Evolutionary conservation across 92 coral and sea anemone species (phyloP), one percentile per base, ranked within the genome.

Genomic region (Nematostella vectensis): DNA sequence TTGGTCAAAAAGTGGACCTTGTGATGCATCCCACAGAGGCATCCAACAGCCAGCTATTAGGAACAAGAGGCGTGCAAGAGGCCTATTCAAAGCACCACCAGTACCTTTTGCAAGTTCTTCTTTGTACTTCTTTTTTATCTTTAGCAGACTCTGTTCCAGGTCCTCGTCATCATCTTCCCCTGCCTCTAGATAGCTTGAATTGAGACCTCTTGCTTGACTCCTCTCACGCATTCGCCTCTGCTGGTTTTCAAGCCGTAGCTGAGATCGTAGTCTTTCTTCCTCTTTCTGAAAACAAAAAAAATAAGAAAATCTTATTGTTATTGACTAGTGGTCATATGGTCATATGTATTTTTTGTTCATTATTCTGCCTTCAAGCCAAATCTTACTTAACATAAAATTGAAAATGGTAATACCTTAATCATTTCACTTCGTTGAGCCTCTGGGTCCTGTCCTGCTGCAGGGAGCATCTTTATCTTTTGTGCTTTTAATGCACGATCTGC

Each of bases 401-500:
- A n/a, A n/a, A n/a, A n/a, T 33, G 15, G 15, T 33, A 22, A 6
- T 53, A 78, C 98, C 88, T 91, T 91, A 3, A 91, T 91, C 51
- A 91, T 85, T 51, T 91, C 98, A 36, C 65, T 58, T 57, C 94
- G 64, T 76, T 85, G 83, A 11, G 98, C 88, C 42, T 91, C 98
- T 3, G 98, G 98, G 48, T 91, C 98, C 57, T 74, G 85, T 0
- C 98, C 98, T 15, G 86, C 95, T 0, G 94, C 88, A 17, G 95
- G 95, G 1, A 91, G 63, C 27, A 91, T 75, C 33, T 85, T 74
- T 37, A 91, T 85, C 67, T 85, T 91, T 50, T 80, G 88, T 65
- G 98, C 78, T 44, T 91, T 91, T 13, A 91, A 81, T 25, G 78
- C 98, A 50, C 98, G 91, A 54, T 91, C 93, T 30, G 98, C 98